Conservation (phyloP, 2,113 vertebrate species). For the Charadrius vociferus region DNA sequence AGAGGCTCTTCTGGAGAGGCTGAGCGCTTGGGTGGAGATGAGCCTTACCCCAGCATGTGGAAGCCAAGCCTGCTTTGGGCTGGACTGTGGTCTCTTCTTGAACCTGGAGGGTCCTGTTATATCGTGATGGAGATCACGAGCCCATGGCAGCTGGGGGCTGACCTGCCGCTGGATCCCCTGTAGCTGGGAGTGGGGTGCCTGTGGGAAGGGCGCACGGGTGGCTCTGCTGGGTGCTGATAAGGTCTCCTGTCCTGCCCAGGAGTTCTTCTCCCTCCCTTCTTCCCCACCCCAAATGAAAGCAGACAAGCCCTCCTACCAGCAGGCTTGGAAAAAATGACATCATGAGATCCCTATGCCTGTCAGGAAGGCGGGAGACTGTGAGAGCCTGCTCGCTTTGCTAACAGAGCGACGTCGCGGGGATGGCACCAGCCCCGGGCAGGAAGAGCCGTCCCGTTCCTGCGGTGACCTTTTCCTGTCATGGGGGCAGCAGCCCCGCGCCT, state of each 20-base stretch:
- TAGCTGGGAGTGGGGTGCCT: not conserved
- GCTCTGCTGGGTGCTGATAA: not conserved
- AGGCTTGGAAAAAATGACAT: conserved; percentile 43
- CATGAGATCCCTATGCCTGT: conserved; percentile 40
- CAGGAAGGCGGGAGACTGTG: conserved; percentile 5
- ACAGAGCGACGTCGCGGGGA: not conserved
- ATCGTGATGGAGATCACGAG: not conserved
- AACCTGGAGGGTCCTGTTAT: not conserved
- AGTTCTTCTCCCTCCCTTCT: not conserved
- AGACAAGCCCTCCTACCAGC: not conserved
- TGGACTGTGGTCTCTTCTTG: not conserved
- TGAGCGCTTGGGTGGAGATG: not conserved
- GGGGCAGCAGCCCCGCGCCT: not conserved
- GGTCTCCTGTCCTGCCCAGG: not conserved
- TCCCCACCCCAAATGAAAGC: conserved; percentile 24
- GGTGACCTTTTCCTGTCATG: not conserved
- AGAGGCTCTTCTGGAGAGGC: not conserved
- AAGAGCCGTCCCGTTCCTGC: not conserved
- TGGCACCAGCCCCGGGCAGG: not conserved
- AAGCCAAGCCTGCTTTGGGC: not conserved
- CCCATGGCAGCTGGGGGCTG: no score
- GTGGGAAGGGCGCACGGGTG: accelerated
- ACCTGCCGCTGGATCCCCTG: not conserved
- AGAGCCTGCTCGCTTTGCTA: not conserved
- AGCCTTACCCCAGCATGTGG: not conserved